Evolutionary conservation across 37 sponge, comb jelly and placozoan genomes (phyloP).

Genomic region (Crambe crambe): DNA sequence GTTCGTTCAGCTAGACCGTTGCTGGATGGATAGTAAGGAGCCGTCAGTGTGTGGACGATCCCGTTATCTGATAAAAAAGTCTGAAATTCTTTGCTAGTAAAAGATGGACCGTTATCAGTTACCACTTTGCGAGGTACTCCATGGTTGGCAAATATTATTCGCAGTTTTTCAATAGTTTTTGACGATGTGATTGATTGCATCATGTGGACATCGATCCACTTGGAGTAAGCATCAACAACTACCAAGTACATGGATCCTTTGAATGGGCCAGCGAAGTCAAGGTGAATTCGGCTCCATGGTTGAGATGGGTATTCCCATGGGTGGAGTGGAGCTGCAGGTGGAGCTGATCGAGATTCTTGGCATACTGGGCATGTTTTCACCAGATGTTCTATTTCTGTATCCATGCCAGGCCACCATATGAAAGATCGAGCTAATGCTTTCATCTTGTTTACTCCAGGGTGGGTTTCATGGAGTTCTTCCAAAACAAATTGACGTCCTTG

Average conservation of each 20-base stretch:
- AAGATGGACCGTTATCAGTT: constrained; percentile 44
- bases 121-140: constrained; percentile 45
- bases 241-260: constrained; percentile 41
- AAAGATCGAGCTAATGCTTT: constrained; percentile 31
- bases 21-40: constrained; percentile 61
- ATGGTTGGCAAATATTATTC: constrained; percentile 20
- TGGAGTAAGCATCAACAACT: constrained; percentile 50
- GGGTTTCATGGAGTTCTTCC: neutral
- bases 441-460: constrained; percentile 29
- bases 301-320: constrained; percentile 56
- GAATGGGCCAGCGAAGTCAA: constrained; percentile 55
- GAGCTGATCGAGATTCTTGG: constrained; percentile 6
- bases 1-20: constrained; percentile 65
- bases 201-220: constrained; percentile 49
- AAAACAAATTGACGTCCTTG: neutral
- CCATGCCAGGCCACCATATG: constrained; percentile 56
- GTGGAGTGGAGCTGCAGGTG: constrained; percentile 36
- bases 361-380: constrained; percentile 27
- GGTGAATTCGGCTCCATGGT: constrained; percentile 43
- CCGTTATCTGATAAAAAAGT: constrained; percentile 24
- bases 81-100: constrained; percentile 35
- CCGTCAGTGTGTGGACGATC: constrained; percentile 15
- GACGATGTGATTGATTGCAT: constrained; percentile 12
- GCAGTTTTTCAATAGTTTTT: constrained; percentile 28
- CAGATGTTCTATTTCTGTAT: constrained; percentile 33